Base-by-base conservation (phyloP, 2,888 invertebrate genomes). In the Merodon equestris region DNA sequence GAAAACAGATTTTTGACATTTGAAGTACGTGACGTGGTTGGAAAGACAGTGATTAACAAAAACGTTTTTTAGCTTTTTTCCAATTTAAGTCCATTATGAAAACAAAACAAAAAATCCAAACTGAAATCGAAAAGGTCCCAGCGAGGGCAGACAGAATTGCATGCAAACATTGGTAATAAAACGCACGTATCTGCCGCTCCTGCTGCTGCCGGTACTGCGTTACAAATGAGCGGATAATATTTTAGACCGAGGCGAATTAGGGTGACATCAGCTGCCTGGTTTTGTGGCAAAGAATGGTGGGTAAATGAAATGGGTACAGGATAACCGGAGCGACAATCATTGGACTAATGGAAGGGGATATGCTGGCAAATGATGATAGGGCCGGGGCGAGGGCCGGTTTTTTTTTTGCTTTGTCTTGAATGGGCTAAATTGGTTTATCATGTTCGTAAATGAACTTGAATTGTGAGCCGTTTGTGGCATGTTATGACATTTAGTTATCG, bases 1-100 rank as follows among this genome's bases (percentile, higher is more conserved):
- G 58, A 79, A 79, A 79, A 79, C 79, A 79, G 74, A 79, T 74
- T 79, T 79, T 70, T 79, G 79, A 79, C 60, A 51, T 68, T 63
- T 44, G 18, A 34, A 56, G 54, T 57, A 57, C 15, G 4, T 10
- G 27, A 56, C 47, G 51, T n/a, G n/a, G n/a, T 50, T 60, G 63
- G 68, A 54, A 27, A 7, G 7, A 27, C 27, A 27, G 27, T 27
- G 27, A 27, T 27, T 27, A 27, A 27, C 3, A 27, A 27, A 27
- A 27, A 27, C 27, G 7, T 7, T 27, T 27, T 27, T 27, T 27
- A 27, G 27, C n/a, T n/a, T n/a, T n/a, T n/a, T n/a, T n/a, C n/a
- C n/a, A n/a, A n/a, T n/a, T n/a, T n/a, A n/a, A n/a, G n/a, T n/a
- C n/a, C n/a, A n/a, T n/a, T n/a, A n/a, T n/a, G n/a, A n/a, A n/a